Evolutionary conservation across 2,113 vertebrate species (phyloP), one percentile per base, ranked within the genome.

Genomic region (Echinops telfairi): DNA sequence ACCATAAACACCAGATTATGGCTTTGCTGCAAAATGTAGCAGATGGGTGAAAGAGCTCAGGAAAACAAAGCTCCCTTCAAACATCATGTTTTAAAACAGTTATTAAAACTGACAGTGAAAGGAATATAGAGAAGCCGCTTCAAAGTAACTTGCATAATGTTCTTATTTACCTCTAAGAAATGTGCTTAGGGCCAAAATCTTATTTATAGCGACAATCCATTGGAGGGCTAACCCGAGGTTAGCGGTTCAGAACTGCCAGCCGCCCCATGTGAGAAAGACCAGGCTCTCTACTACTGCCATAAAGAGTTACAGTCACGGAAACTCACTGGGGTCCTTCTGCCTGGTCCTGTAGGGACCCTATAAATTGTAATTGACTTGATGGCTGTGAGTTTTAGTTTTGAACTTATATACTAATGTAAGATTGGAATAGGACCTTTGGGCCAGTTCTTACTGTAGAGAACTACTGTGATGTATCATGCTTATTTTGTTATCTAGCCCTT

Each of bases 51-150:
- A 90, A 81, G 76, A 79, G 9, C 88, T 62, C 66, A 89, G 66
- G 89, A 92, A 91, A 95, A 91, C 53, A 96, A 90, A 95, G 62
- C 57, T 93, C 43, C 27, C 33, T 95, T 94, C 75, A 85, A 94
- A 78, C 70, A 73, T 25, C 85, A 1, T 76, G 90, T 95, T 93
- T 96, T 90, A 47, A 97, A 92, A 91, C 33, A 93, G 78, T 91
- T 91, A 91, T 90, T 94, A 93, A 94, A 93, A 91, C 20, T 10
- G 33, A 79, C 53, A 85, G 60, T 12, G 22, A 64, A 85, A 27
- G 33, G 33, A 85, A 64, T 88, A 53, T 38, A 79, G 58, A 79
- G n/a, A 11, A 57, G 70, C 29, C 78, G 64, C 27, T 81, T 96
- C 78, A 77, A 58, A 94, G 47, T 40, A 75, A 92, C 33, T 80